These are phyloP conservation scores for Amblyteles armatorius DNA, from an alignment of 2,888 invertebrate species.

Conservation along the genomic window DNA sequence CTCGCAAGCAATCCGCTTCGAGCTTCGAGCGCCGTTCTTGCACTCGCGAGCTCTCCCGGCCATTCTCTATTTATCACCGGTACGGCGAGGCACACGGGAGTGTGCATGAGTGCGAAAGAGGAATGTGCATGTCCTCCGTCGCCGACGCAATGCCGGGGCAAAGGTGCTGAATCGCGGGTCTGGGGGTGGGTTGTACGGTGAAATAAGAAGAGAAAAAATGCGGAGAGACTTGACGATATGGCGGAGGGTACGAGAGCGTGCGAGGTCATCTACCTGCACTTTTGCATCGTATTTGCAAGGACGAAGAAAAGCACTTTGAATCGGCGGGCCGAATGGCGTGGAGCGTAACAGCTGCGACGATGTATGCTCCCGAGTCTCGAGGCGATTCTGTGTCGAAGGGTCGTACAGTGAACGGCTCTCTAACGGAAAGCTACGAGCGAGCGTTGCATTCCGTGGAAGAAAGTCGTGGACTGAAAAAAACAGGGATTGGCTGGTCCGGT, in stretches of 20 bases:
- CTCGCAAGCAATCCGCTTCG: conserved; percentile 65
- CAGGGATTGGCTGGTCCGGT: too few species aligned
- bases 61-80: conserved; percentile 60
- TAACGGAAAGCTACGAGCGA: too few species aligned
- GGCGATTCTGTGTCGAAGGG: too few species aligned
- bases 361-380: too few species aligned
- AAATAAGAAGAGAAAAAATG: background rate
- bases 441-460: too few species aligned
- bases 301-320: conserved; percentile 62
- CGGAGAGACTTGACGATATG: conserved; percentile 28
- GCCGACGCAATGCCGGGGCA: conserved; percentile 22
- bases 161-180: conserved; percentile 54
- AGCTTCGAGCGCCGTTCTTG: conserved; percentile 62
- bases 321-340: background rate
- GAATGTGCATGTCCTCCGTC: conserved; percentile 56
- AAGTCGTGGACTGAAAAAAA: too few species aligned
- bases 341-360: too few species aligned
- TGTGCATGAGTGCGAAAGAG: conserved; percentile 45
- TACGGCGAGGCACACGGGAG: conserved; percentile 53
- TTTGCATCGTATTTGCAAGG: conserved; percentile 65
- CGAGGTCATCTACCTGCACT: conserved; percentile 53
- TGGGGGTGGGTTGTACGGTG: background rate
- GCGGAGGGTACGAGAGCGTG: conserved; percentile 45
- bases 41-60: conserved; percentile 48
- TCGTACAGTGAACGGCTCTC: too few species aligned